Base-by-base conservation (phyloP, 2,888 invertebrate genomes). In the Steinernema hermaphroditum region DNA sequence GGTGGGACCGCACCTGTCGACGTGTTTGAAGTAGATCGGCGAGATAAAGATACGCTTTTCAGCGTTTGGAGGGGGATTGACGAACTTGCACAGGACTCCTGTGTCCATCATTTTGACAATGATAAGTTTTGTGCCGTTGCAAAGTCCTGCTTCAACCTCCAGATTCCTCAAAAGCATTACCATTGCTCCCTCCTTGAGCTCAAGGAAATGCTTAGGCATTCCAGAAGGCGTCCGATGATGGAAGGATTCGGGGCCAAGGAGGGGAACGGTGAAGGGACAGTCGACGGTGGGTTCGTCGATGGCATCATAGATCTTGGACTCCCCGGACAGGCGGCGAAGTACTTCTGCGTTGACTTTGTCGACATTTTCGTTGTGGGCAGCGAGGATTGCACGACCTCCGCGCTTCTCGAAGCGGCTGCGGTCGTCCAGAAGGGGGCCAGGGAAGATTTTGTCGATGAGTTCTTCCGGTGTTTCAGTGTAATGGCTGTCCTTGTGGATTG, bases 141-240 rank as follows among this genome's bases (percentile, higher is more conserved):
- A 37, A 41, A 69, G 69, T 37, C 69, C 69, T 32, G 69, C 32
- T 37, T 32, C 69, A 41, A 69, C 69, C n/a, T 69, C 69, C 8
- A 69, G n/a, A n/a, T n/a, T n/a, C n/a, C n/a, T n/a, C n/a, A n/a
- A n/a, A n/a, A n/a, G n/a, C n/a, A n/a, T n/a, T 14, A 69, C 69
- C 49, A 49, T 49, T 8, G 69, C 34, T 32, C 69, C 69, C n/a
- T 37, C 37, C 41, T 69, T 69, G 16, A 69, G 41, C n/a, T 69
- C 41, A n/a, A 69, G 41, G 8, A 12, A 14, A 37, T 69, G 41
- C 34, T n/a, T 37, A n/a, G 69, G 69, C n/a, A 69, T 19, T 49
- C 49, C 19, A 6, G 9, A 19, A 8, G 43, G 43, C 9, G 43
- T 41, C 43, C 8, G 8, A 8, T 8, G 8, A 19, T 49, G 49